Conservation (phyloP, 1,140 invertebrate species). For the Eupristina koningsbergeri region DNA sequence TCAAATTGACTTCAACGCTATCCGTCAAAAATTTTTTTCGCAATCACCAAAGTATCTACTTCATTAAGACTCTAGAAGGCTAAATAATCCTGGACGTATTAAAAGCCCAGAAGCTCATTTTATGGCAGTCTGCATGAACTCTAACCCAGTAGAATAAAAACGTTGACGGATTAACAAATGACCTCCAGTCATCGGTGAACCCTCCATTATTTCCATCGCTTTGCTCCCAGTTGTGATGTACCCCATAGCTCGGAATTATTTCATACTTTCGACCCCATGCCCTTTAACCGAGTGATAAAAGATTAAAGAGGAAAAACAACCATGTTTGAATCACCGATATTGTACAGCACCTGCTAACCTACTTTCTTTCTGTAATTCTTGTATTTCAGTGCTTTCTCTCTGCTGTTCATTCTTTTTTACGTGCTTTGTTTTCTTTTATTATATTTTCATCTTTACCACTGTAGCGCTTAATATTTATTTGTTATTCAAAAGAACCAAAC, state of each 20-base stretch:
- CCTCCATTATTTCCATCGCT: background rate
- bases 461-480: too few relatives aligned
- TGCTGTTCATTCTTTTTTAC: background rate
- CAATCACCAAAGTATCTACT: too few relatives aligned
- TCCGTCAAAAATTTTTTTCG: constrained; percentile 25
- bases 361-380: too few relatives aligned
- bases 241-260: background rate
- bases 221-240: background rate
- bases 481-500: too few relatives aligned
- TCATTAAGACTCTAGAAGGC: background rate
- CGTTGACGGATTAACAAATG: constrained; percentile 31
- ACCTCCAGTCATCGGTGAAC: background rate
- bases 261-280: background rate
- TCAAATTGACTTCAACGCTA: background rate
- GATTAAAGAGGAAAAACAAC: background rate
- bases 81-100: background rate
- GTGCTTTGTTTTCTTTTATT: background rate
- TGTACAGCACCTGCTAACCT: background rate
- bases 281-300: background rate
- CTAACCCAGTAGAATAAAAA: background rate
- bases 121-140: background rate
- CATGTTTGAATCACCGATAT: background rate
- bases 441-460: background rate
- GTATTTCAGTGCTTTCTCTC: background rate
- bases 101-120: constrained; percentile 20